Conservation (phyloP, 37 sponge, comb jelly and placozoan genomes). For the Hexactinellida sp. region DNA sequence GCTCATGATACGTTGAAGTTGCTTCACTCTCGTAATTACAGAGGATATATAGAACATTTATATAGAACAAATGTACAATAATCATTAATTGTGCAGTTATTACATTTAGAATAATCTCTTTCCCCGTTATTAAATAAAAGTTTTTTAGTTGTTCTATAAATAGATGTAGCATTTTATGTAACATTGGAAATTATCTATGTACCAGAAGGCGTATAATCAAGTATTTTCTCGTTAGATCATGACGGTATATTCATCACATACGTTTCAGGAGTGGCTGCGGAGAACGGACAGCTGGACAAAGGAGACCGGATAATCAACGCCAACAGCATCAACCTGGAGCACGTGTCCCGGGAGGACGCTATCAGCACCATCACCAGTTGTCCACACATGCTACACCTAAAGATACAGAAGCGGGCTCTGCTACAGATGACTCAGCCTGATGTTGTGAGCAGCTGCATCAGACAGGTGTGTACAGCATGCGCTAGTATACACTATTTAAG, state of each 20-base stretch:
- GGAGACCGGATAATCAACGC: background rate
- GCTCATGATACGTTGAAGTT: no score
- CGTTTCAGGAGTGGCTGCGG: background rate
- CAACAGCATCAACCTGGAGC: background rate
- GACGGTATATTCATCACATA: background rate
- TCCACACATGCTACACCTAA: background rate
- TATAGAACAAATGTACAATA: no score
- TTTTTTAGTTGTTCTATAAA: no score
- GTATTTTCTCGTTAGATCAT: no score
- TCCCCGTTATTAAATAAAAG: no score
- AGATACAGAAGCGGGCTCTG: background rate
- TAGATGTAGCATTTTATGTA: no score
- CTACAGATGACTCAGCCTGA: background rate
- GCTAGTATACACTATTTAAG: background rate
- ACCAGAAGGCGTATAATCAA: no score
- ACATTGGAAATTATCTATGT: no score
- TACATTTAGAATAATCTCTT: no score
- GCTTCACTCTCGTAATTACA: no score
- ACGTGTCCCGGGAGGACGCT: background rate
- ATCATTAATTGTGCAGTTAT: no score
- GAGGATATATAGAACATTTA: no score
- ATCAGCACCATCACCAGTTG: background rate
- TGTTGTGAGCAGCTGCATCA: background rate
- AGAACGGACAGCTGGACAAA: background rate
- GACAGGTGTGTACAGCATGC: background rate